A percentile compares a stretch with the other conserved stretches of the same genome.
Evolutionary conservation across 2,113 vertebrate species (phyloP).

Genomic region (Muntiacus reevesi): DNA sequence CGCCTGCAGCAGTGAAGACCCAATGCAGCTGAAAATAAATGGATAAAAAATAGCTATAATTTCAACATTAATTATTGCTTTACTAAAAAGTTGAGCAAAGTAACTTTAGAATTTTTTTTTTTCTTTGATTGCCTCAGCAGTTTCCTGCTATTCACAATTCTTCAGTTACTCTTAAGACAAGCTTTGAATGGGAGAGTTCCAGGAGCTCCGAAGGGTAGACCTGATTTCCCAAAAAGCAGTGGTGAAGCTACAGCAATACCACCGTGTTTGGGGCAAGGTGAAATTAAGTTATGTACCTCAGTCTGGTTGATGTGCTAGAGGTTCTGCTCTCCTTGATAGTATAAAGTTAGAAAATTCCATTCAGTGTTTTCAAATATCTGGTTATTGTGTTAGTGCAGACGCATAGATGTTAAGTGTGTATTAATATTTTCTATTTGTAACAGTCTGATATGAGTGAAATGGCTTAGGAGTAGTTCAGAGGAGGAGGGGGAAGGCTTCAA

Average conservation of each 20-base stretch:
- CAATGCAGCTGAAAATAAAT: not conserved
- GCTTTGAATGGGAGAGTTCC: not conserved
- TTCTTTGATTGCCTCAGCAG: not conserved
- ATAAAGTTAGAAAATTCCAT: not conserved
- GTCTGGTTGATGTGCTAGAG: not conserved
- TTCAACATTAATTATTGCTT: not conserved
- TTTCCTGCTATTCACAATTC: not conserved
- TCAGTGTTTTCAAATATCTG: not conserved
- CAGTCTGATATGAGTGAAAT: not conserved
- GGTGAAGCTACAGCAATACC: not conserved
- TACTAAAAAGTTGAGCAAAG: slow-evolving; percentile 4
- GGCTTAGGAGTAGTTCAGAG: not conserved
- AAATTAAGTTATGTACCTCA: not conserved
- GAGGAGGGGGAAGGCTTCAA: not conserved
- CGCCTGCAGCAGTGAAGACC: not conserved
- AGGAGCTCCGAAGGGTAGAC: not conserved
- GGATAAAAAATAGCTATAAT: not conserved
- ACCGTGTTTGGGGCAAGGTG: not conserved
- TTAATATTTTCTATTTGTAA: not conserved
- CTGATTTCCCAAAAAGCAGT: not conserved
- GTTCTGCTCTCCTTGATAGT: not conserved
- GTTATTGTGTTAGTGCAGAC: not conserved
- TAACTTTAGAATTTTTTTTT: not conserved
- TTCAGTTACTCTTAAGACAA: not conserved
- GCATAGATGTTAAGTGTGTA: not conserved